These are phyloP conservation scores for Misgurnus anguillicaudatus DNA, from an alignment of 2,113 vertebrate species.

Conservation along the genomic window DNA sequence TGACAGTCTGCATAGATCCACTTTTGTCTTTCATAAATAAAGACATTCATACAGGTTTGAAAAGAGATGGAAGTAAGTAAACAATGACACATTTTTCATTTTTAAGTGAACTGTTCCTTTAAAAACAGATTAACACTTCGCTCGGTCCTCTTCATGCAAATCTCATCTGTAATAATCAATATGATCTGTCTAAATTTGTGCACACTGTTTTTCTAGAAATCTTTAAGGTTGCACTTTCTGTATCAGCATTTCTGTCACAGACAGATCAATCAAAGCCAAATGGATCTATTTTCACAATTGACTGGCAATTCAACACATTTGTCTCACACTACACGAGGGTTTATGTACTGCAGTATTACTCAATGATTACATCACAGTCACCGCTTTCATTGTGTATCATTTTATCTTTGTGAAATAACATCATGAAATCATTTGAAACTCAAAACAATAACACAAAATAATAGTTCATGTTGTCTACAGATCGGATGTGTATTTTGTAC, in stretches of 20 bases:
- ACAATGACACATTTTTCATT: not conserved
- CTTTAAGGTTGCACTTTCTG: not conserved
- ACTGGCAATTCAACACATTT: not conserved
- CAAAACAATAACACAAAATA: not conserved
- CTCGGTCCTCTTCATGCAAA: not conserved
- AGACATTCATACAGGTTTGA: not conserved
- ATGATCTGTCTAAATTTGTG: not conserved
- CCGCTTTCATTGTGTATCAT: not conserved
- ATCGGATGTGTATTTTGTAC: not conserved
- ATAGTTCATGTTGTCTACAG: no score
- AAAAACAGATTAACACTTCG: not conserved
- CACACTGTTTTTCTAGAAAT: not conserved
- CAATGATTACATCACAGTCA: no score
- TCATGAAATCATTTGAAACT: not conserved
- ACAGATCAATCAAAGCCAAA: conserved; percentile 36
- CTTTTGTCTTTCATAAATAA: no score
- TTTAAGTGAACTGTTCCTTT: not conserved
- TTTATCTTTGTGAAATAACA: not conserved
- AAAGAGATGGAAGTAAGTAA: not conserved
- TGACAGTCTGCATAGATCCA: no score
- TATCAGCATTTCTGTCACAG: conserved; percentile 51
- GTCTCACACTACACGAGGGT: not conserved
- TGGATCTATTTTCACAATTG: conserved; percentile 12
- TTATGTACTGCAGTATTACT: no score
- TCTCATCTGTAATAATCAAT: not conserved